These are phyloP conservation scores for Papilio protenor DNA, from an alignment of 2,888 invertebrate genomes.

Conservation along the genomic window DNA sequence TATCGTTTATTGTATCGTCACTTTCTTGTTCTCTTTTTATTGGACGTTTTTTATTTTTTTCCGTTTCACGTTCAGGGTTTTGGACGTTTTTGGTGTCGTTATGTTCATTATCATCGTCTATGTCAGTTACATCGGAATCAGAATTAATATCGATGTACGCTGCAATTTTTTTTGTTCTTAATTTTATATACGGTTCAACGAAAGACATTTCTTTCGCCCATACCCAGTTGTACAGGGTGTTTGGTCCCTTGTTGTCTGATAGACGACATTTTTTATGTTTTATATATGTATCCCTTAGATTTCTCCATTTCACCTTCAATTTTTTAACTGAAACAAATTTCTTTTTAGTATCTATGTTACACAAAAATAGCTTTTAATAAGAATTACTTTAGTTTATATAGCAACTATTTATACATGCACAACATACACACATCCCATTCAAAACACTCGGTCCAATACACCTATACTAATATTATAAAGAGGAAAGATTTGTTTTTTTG, in stretches of 20 bases:
- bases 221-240: background rate
- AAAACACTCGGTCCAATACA: too few relatives aligned
- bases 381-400: too few relatives aligned
- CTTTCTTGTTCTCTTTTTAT: background rate
- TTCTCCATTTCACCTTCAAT: conserved; percentile 3
- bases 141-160: too few relatives aligned
- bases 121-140: background rate
- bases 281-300: background rate
- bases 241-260: background rate
- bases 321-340: background rate
- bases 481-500: too few relatives aligned
- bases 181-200: background rate
- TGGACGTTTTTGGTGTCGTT: background rate
- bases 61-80: background rate
- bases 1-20: background rate
- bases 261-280: background rate
- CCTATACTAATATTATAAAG: too few relatives aligned
- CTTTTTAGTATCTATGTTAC: too few relatives aligned
- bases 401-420: too few relatives aligned
- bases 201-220: conserved; percentile 1
- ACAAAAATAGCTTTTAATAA: too few relatives aligned
- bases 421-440: too few relatives aligned
- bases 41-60: background rate
- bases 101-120: background rate
- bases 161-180: background rate